Base-by-base conservation (phyloP, 1,140 invertebrate species). In the Drosophila ercepeae region DNA sequence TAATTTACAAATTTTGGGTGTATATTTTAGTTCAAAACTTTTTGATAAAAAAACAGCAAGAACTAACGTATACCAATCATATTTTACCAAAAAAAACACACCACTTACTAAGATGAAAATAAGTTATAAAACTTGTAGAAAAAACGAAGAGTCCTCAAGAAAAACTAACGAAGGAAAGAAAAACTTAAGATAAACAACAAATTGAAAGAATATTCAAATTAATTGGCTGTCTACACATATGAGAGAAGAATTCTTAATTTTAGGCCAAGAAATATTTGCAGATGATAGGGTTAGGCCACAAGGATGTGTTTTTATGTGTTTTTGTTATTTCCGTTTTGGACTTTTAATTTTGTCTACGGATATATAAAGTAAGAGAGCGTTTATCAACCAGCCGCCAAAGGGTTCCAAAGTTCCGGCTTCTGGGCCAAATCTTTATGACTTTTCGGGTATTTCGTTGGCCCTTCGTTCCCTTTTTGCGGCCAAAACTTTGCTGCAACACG, bases 371-470 rank as follows among this genome's bases (percentile, higher is more conserved):
- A 7, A 29, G 39, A 29, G 39, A 64, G 41, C 65, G 69, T 84
- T 65, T 86, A 77, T 88, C 82, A 88, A 81, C 72, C 59, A 59
- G 45, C 36, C 76, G 51, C 81, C 68, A 74, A 73, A 61, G 81
- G 77, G 63, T 49, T 45, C 58, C 52, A 45, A 39, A 72, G 68
- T 39, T 55, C 34, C 63, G 63, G 49, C 58, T 58, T 54, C 41
- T 44, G 60, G 74, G 59, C 34, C 49, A 77, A 81, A 81, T 86
- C 82, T 88, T 88, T 88, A 86, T 88, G 76, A 81, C 82, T 88
- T 76, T 86, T 88, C 42, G 58, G 67, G 41, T 71, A 60, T 71
- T 45, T 27, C 39, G 34, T 53, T 60, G 50, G 50, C 53, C 39
- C 16, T 36, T 42, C 29, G 11, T 50, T 18, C 34, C 19, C 58